These are phyloP conservation scores for Puntigrus tetrazona DNA, from an alignment of 2,113 vertebrate genomes.

Conservation along the genomic window DNA sequence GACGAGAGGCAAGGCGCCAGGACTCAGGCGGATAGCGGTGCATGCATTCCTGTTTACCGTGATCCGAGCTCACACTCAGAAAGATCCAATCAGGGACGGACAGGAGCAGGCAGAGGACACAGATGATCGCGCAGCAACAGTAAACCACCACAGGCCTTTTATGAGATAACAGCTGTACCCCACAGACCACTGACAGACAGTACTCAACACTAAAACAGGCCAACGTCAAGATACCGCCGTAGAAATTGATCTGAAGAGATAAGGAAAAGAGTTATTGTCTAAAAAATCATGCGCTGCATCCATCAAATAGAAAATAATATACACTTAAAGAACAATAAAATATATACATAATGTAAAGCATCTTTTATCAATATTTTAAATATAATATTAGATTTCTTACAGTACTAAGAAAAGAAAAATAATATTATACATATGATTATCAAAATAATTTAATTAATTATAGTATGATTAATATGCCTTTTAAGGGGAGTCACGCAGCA, in stretches of 20 bases:
- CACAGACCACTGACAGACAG: conserved; percentile 85
- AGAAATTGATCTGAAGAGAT: conserved; percentile 80
- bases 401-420: too few relatives aligned
- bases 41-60: conserved; percentile 64
- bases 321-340: too few relatives aligned
- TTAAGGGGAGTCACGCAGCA: not conserved
- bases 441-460: too few relatives aligned
- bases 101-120: conserved; percentile 78
- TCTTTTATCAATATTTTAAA: too few relatives aligned
- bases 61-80: conserved; percentile 55
- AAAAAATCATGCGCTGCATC: too few relatives aligned
- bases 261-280: too few relatives aligned
- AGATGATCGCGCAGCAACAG: conserved; percentile 74
- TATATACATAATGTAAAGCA: too few relatives aligned
- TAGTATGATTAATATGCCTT: not conserved
- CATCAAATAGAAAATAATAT: too few relatives aligned
- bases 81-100: conserved; percentile 82
- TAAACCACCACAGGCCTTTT: conserved; percentile 65
- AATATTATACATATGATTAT: too few relatives aligned
- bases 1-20: conserved; percentile 62
- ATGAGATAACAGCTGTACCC: conserved; percentile 82
- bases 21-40: conserved; percentile 56
- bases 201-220: conserved; percentile 86
- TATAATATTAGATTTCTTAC: too few relatives aligned
- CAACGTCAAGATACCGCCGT: conserved; percentile 85